Conservation (phyloP, 1,140 invertebrate genomes). For the Dendrolimus punctatus region DNA sequence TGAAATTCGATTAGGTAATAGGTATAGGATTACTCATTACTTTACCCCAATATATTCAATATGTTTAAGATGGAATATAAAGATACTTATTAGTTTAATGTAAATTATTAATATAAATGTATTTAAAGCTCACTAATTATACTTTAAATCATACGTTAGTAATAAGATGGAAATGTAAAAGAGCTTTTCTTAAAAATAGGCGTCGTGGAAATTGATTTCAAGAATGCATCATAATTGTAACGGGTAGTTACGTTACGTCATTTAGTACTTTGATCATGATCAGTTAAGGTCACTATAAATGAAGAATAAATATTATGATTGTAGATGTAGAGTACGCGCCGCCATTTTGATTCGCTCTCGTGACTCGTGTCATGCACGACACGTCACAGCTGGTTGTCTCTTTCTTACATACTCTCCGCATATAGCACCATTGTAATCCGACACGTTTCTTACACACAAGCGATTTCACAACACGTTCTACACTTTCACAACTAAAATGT, state of each 20-base stretch:
- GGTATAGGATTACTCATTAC: too few relatives aligned
- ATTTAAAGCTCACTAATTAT: conserved; percentile 62
- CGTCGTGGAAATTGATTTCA: conserved; percentile 21
- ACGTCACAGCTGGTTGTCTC: conserved; percentile 65
- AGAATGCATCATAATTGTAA: conserved; percentile 49
- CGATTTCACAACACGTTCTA: conserved; percentile 70
- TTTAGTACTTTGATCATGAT: conserved; percentile 70
- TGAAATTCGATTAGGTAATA: too few relatives aligned
- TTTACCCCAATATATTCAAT: too few relatives aligned
- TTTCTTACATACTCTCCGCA: conserved; percentile 63
- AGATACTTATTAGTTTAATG: too few relatives aligned
- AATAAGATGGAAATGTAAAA: conserved; percentile 47
- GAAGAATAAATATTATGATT: conserved; percentile 72
- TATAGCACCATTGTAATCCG: conserved; percentile 72
- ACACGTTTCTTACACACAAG: conserved; percentile 71
- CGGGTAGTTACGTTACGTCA: conserved; percentile 68
- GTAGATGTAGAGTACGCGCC: conserved; percentile 64
- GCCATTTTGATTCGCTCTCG: conserved; percentile 70
- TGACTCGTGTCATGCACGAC: conserved; percentile 65
- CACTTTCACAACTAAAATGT: conserved; percentile 71
- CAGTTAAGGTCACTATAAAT: conserved; percentile 69
- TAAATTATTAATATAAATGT: conserved; percentile 40
- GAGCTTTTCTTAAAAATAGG: too few relatives aligned
- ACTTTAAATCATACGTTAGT: conserved; percentile 24
- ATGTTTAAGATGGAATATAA: too few relatives aligned